Evolutionary conservation across 2,888 invertebrate species (phyloP).

Genomic region (Limenitis arthemis): DNA sequence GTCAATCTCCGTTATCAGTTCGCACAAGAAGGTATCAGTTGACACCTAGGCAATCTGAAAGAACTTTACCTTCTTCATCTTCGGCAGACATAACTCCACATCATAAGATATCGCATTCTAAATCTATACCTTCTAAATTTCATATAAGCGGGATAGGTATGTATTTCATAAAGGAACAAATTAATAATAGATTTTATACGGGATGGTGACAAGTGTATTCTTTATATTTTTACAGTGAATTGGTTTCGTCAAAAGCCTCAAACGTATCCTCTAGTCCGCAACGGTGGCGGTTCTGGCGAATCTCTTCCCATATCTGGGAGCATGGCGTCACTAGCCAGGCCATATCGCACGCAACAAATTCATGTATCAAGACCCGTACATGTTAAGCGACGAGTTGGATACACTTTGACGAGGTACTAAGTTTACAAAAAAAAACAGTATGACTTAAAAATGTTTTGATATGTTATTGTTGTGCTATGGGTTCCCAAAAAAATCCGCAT

Average conservation of each 20-base stretch:
- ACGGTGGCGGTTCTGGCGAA: constrained; percentile 67
- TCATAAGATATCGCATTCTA: constrained; percentile 61
- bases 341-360: constrained; percentile 34
- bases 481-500: too few relatives aligned
- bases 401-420: constrained; percentile 55
- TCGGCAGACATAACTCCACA: constrained; percentile 84
- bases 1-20: constrained; percentile 85
- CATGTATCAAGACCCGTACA: constrained; percentile 48
- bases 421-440: not conserved
- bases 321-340: constrained; percentile 67
- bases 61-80: constrained; percentile 75
- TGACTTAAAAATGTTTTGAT: not conserved
- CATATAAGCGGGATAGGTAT: constrained; percentile 82
- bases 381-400: constrained; percentile 53
- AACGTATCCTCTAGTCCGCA: constrained; percentile 56
- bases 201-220: not conserved
- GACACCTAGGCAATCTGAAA: constrained; percentile 89
- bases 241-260: constrained; percentile 75
- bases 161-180: constrained; percentile 8
- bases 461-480: not conserved
- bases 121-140: constrained; percentile 64
- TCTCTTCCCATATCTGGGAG: constrained; percentile 70
- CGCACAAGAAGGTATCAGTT: constrained; percentile 82
- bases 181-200: not conserved
- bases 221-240: constrained; percentile 53